These are phyloP conservation scores for Lithophane socia DNA, from an alignment of 2,888 invertebrate species.

Conservation along the genomic window DNA sequence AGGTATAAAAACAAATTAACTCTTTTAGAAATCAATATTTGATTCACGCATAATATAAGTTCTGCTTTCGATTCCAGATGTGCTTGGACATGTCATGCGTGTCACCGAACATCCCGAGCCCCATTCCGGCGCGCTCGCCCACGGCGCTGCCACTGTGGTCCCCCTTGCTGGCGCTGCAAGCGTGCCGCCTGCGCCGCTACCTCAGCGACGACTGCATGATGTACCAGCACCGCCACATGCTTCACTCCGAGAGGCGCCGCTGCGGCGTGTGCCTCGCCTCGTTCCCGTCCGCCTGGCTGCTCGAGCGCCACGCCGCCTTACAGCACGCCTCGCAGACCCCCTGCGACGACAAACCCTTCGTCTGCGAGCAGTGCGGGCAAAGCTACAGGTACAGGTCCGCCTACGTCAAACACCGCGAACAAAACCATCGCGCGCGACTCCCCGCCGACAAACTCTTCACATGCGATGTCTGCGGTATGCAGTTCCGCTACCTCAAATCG, in stretches of 20 bases:
- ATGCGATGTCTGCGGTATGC: constrained; percentile 98
- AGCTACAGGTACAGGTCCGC: constrained; percentile 97
- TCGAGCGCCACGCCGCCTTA: constrained; percentile 96
- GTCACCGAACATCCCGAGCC: constrained; percentile 78
- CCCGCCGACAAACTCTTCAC: constrained; percentile 97
- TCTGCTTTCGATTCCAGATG: constrained; percentile 79
- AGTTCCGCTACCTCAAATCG: constrained; percentile 96
- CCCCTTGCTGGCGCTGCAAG: constrained; percentile 87
- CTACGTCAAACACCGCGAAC: constrained; percentile 94
- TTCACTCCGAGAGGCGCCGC: constrained; percentile 89
- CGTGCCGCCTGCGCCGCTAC: constrained; percentile 87
- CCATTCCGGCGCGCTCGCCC: constrained; percentile 81
- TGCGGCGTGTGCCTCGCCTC: constrained; percentile 96
- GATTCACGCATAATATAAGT: not conserved
- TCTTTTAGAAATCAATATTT: not conserved
- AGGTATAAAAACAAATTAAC: constrained; percentile 51
- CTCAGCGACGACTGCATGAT: constrained; percentile 89
- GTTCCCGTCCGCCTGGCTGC: constrained; percentile 96
- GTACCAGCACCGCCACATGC: constrained; percentile 82
- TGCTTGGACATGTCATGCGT: constrained; percentile 86
- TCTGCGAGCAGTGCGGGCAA: constrained; percentile 97
- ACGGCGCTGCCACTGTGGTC: constrained; percentile 85
- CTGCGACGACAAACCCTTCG: constrained; percentile 96
- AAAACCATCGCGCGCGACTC: constrained; percentile 96
- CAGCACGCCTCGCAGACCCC: constrained; percentile 93